These are phyloP conservation scores for Apantesis nais DNA, from an alignment of 2,888 invertebrate genomes.

Conservation along the genomic window DNA sequence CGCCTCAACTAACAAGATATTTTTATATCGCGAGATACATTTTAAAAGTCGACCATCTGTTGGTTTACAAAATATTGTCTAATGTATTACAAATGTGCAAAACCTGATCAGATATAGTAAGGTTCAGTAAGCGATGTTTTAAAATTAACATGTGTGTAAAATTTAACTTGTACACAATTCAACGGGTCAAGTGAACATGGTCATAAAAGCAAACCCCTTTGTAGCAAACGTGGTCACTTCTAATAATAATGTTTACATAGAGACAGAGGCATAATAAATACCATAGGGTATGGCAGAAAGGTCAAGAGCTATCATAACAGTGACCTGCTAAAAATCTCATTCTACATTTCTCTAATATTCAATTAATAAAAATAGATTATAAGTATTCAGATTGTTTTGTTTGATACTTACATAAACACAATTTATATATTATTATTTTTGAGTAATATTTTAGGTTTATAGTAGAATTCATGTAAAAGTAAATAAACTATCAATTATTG, in stretches of 20 bases:
- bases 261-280: not conserved
- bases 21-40: not conserved
- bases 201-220: constrained; percentile 28
- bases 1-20: constrained; percentile 15
- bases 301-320: not conserved
- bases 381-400: too few relatives aligned
- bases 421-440: too few relatives aligned
- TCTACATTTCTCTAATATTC: too few relatives aligned
- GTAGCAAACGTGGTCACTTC: constrained; percentile 46
- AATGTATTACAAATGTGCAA: not conserved
- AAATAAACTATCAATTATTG: too few relatives aligned
- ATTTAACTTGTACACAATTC: constrained; percentile 21
- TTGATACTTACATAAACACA: too few relatives aligned
- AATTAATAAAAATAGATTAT: too few relatives aligned
- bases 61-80: not conserved
- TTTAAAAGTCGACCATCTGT: not conserved
- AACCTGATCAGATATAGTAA: not conserved
- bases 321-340: not conserved
- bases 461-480: too few relatives aligned
- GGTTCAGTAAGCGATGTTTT: constrained; percentile 36
- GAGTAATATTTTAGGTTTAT: too few relatives aligned
- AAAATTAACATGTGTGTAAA: constrained; percentile 32
- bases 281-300: not conserved
- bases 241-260: not conserved
- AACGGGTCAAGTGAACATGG: constrained; percentile 34